Conservation (phyloP, 2,797 vertebrate species). For the Uromys caudimaculatus region DNA sequence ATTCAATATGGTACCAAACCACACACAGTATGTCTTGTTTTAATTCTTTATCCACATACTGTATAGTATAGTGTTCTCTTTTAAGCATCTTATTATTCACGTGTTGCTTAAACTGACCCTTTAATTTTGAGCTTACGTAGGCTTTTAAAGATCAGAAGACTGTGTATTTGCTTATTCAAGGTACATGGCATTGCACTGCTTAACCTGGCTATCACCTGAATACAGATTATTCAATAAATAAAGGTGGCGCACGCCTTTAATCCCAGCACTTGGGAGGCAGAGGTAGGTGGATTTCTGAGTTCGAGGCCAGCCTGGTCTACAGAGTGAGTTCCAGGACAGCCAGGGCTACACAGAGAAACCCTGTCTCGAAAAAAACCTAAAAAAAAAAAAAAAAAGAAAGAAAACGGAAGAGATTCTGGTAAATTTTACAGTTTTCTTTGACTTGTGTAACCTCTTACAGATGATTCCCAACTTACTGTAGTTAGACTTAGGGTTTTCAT, state of each 20-base stretch:
- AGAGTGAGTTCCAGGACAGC: too few relatives aligned
- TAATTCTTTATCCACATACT: background rate
- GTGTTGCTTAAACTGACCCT: background rate
- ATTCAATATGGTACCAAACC: background rate
- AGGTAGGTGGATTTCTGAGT: too few relatives aligned
- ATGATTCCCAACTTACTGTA: background rate
- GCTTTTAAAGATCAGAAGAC: background rate
- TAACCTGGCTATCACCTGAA: background rate
- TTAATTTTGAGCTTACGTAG: slow-evolving; percentile 20
- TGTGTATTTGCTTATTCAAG: slow-evolving; percentile 47
- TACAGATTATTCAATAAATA: background rate
- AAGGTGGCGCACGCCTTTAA: too few relatives aligned
- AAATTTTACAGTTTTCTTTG: slow-evolving; percentile 14
- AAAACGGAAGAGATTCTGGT: slow-evolving; percentile 14
- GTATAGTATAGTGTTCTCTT: background rate
- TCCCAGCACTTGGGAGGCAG: too few relatives aligned
- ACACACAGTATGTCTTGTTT: background rate
- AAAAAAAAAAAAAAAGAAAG: too few relatives aligned
- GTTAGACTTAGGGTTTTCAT: background rate
- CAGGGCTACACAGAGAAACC: too few relatives aligned
- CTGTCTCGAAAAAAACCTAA: too few relatives aligned
- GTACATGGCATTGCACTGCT: background rate
- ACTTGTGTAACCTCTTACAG: background rate
- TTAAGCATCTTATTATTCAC: slow-evolving; percentile 21
- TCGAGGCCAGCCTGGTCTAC: too few relatives aligned